These are phyloP conservation scores for Rhinolophus ferrumequinum DNA, from an alignment of 2,113 vertebrate genomes.

Conservation along the genomic window DNA sequence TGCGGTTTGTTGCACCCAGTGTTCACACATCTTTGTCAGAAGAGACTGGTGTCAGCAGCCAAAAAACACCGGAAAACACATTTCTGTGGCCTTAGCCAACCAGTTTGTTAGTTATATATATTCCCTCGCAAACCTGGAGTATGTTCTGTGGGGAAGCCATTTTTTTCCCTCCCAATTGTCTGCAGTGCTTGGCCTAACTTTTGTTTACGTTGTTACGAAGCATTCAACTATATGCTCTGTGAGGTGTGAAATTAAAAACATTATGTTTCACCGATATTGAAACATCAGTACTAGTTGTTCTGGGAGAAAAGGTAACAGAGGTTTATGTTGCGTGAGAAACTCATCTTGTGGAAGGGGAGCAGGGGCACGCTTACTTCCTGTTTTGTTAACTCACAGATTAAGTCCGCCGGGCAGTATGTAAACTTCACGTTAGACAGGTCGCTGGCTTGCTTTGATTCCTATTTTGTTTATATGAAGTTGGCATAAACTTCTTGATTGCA, in stretches of 20 bases:
- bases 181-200: conserved; percentile 81
- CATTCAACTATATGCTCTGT: conserved; percentile 82
- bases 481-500: conserved; percentile 62
- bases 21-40: conserved; percentile 61
- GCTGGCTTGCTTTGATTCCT: conserved; percentile 72
- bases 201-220: conserved; percentile 83
- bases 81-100: conserved; percentile 91
- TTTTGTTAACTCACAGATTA: conserved; percentile 55
- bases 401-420: conserved; percentile 65
- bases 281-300: conserved; percentile 49
- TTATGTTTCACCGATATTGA: conserved; percentile 76
- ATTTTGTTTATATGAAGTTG: conserved; percentile 65
- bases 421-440: conserved; percentile 56
- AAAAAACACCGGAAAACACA: conserved; percentile 81
- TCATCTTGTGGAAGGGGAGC: conserved; percentile 36
- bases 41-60: conserved; percentile 76
- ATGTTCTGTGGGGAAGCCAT: conserved; percentile 32
- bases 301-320: conserved; percentile 22
- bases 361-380: conserved; percentile 76
- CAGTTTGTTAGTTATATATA: conserved; percentile 73
- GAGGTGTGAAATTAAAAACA: conserved; percentile 86
- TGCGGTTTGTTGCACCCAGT: conserved; percentile 75
- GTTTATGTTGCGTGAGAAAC: conserved; percentile 39
- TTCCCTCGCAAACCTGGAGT: conserved; percentile 69
- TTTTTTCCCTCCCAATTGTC: conserved; percentile 64